Evolutionary conservation across 2,888 invertebrate species (phyloP), one percentile per base, ranked within the genome.

Genomic region (Dromius quadrimaculatus): DNA sequence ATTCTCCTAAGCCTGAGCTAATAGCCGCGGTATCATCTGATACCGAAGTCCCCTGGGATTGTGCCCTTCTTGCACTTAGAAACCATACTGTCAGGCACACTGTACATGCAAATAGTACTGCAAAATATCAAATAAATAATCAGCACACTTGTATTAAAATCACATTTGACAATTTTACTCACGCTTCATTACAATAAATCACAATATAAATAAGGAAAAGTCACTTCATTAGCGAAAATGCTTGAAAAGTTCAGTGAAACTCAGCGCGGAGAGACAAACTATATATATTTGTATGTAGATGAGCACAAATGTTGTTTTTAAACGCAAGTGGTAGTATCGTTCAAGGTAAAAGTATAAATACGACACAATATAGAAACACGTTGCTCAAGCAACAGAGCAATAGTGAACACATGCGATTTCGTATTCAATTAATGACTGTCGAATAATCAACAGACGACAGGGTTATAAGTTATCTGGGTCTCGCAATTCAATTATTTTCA

Each of bases 61-160:
- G 32, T 11, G 57, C 57, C 23, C 28, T 32, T 38, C 6, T 68
- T 57, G 28, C 23, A 68, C 57, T 68, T 6, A 68, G 41, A 28
- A 38, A 68, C 23, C 63, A 63, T 63, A 65, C 36, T 22, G 54
- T 54, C 57, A 66, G 50, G 57, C 57, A 66, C 22, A 54, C 17
- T 36, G 28, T 43, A 68, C 32, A 45, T 63, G 23, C 34, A 64
- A 28, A 5, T 54, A 13, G 28, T 38, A 41, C 54, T 68, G 66
- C 17, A 68, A 68, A 50, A 63, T 57, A 57, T 23, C 22, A 61
- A 61, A 38, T 5, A 61, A 38, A 20, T 13, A 38, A 61, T 20
- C n/a, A 38, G 2, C 23, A 61, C 38, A 38, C 20, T 11, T 11
- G 36, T 20, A 38, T 36, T 9, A 20, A 34, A 38, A 45, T 28